These are phyloP conservation scores for Bos indicus DNA, from an alignment of 2,113 vertebrate species.

Conservation along the genomic window DNA sequence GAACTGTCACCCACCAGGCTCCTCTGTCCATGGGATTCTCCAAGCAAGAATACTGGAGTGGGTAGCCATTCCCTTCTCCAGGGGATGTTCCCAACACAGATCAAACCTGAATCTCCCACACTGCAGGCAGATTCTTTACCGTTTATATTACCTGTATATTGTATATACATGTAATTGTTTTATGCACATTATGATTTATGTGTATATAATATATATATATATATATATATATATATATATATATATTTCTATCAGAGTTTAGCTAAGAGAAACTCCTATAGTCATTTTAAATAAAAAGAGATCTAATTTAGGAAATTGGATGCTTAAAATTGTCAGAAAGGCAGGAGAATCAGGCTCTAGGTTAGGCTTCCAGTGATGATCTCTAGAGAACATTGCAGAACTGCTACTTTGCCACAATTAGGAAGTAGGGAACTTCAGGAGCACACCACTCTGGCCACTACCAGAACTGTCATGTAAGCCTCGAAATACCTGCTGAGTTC, in stretches of 20 bases:
- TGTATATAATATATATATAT: neutral
- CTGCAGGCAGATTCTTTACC: neutral
- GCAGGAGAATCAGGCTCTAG: neutral
- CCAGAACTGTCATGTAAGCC: neutral
- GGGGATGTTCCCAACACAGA: neutral
- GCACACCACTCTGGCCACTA: neutral
- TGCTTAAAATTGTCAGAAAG: neutral
- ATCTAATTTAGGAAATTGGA: neutral
- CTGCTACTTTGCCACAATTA: neutral
- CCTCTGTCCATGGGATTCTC: neutral
- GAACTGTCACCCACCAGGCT: neutral
- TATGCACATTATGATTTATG: neutral
- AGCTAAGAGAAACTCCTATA: neutral
- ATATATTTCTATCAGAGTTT: neutral
- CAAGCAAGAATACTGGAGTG: neutral
- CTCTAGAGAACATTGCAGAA: neutral
- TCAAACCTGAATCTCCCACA: neutral
- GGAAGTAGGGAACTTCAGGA: neutral
- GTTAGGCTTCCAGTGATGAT: fast-evolving
- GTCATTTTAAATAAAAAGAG: neutral
- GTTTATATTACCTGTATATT: neutral
- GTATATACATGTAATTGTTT: neutral
- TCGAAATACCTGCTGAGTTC: neutral
- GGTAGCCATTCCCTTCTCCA: neutral
- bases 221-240: neutral